A percentile compares a stretch with the other conserved stretches of the same genome.
Conservation (phyloP, 2,113 vertebrate genomes). For the Amblyopsis rosae region DNA sequence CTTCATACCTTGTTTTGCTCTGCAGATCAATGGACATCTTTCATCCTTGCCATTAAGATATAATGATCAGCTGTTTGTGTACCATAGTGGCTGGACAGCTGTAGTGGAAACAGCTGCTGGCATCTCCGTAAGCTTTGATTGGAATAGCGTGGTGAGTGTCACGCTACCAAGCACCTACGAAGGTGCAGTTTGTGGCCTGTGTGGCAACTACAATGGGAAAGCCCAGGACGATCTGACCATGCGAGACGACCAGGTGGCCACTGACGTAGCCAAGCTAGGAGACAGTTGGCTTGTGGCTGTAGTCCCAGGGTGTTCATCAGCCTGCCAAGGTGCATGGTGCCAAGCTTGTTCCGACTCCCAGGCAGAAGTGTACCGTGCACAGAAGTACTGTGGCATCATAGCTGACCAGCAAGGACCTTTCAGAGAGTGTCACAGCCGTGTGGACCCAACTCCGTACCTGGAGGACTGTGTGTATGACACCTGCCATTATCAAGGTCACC, state of each 20-base stretch:
- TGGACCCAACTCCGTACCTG: conserved; percentile 63
- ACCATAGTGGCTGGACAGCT: conserved; percentile 44
- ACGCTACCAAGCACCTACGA: conserved; percentile 59
- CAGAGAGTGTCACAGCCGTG: conserved; percentile 47
- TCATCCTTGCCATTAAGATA: conserved; percentile 56
- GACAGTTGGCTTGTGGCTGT: conserved; percentile 53
- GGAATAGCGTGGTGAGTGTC: conserved; percentile 43
- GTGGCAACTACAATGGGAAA: conserved; percentile 66
- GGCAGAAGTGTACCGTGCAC: conserved; percentile 34
- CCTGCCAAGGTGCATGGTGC: conserved; percentile 44
- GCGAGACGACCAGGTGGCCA: conserved; percentile 29
- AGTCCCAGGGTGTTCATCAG: conserved; percentile 53
- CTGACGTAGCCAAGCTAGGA: conserved; percentile 47
- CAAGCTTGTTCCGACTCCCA: conserved; percentile 47
- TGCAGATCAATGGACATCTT: conserved; percentile 59
- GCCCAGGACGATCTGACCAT: conserved; percentile 54
- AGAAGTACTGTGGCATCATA: conserved; percentile 66
- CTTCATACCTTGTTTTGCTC: conserved; percentile 28
- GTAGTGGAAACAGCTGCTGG: conserved; percentile 64
- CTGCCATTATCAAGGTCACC: conserved; percentile 58
- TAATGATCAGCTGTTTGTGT: conserved; percentile 49
- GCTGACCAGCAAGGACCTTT: conserved; percentile 62
- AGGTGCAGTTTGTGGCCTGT: conserved; percentile 61
- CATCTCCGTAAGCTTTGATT: conserved; percentile 69
- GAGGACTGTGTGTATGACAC: conserved; percentile 66